These are phyloP conservation scores for Vannuccia rotundouncinata DNA, from an alignment of 2,888 invertebrate genomes.

Conservation along the genomic window DNA sequence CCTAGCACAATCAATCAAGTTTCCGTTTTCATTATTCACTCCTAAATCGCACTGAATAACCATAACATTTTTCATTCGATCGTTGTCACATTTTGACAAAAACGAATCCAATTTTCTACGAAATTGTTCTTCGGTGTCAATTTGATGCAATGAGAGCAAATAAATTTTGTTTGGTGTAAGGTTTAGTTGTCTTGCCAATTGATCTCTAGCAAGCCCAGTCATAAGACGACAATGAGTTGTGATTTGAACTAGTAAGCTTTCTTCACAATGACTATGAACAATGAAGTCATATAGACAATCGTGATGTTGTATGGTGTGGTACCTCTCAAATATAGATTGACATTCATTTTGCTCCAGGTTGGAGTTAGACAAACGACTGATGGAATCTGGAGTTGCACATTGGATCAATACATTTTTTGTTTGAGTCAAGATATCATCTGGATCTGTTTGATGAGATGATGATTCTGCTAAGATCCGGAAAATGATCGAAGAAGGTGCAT, in stretches of 20 bases:
- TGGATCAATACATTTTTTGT: conserved; percentile 45
- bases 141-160: conserved; percentile 45
- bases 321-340: conserved; percentile 34
- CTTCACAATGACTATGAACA: background rate
- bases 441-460: too few species aligned
- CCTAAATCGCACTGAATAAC: conserved; percentile 12
- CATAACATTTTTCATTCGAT: background rate
- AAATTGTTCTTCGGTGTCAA: conserved; percentile 52
- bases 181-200: conserved; percentile 41
- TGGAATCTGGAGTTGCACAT: conserved; percentile 49
- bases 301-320: background rate
- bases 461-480: background rate
- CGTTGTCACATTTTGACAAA: background rate
- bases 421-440: conserved; percentile 40
- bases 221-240: conserved; percentile 48
- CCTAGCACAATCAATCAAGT: background rate
- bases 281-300: background rate
- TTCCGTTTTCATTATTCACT: background rate
- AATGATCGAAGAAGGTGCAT: conserved; percentile 13
- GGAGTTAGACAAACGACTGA: conserved; percentile 43
- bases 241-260: conserved; percentile 43
- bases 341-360: conserved; percentile 41
- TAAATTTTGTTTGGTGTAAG: conserved; percentile 41
- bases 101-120: conserved; percentile 41
- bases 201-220: conserved; percentile 41